A percentile compares a stretch with the other conserved stretches of the same genome.
Conservation (phyloP, 2,797 vertebrate genomes). For the Eurystomus glaucurus region DNA sequence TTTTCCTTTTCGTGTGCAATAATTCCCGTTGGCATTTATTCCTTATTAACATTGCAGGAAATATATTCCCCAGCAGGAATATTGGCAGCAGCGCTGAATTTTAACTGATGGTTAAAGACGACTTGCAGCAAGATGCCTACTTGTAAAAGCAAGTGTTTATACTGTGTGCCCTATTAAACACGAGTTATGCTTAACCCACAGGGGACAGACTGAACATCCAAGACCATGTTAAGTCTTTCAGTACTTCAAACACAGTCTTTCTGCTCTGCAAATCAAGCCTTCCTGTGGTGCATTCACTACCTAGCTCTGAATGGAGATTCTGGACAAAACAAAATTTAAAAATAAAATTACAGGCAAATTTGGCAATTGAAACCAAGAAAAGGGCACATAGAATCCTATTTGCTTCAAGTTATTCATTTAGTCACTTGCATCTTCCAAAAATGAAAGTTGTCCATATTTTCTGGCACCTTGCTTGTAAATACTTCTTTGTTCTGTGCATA, state of each 20-base stretch:
- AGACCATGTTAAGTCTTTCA: background rate
- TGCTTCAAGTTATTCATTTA: background rate
- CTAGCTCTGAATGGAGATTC: background rate
- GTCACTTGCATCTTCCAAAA: background rate
- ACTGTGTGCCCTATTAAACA: background rate
- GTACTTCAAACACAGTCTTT: background rate
- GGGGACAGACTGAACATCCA: background rate
- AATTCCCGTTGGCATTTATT: conserved; percentile 38
- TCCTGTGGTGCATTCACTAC: background rate
- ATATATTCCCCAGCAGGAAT: background rate
- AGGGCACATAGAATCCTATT: background rate
- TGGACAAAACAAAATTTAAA: background rate
- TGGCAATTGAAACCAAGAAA: background rate
- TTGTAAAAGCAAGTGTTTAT: conserved; percentile 38
- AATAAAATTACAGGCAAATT: background rate
- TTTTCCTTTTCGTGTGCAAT: background rate
- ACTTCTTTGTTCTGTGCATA: background rate
- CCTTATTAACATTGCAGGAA: conserved; percentile 19
- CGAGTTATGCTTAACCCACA: background rate
- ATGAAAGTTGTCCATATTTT: background rate
- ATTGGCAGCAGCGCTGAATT: conserved; percentile 24
- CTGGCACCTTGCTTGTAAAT: background rate
- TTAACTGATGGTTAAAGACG: conserved; percentile 18
- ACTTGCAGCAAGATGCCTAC: background rate
- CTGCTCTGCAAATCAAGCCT: background rate